Percentiles rank a stretch among this genome's conserved stretches.
Conservation (phyloP, 2,888 invertebrate genomes). For the Scelioninae gen. 2 region DNA sequence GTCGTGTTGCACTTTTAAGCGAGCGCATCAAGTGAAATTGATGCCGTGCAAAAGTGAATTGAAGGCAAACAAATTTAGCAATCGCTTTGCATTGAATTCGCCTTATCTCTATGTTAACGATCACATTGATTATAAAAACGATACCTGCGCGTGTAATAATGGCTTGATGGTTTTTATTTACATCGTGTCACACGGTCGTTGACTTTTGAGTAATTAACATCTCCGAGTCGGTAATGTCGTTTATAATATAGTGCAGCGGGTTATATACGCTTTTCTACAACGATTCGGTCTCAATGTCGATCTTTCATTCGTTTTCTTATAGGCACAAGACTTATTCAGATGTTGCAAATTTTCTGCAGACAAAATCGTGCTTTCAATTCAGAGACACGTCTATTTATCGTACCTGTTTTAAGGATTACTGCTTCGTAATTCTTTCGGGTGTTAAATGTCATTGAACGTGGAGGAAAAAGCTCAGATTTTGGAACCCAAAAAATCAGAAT, state of each 20-base stretch:
- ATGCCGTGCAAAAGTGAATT: slow-evolving; percentile 23
- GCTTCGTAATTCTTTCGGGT: no score
- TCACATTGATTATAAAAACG: slow-evolving; percentile 50
- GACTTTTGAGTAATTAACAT: slow-evolving; percentile 17
- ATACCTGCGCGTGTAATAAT: slow-evolving; percentile 9
- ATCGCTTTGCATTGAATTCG: slow-evolving; percentile 42
- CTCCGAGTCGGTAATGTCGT: background rate
- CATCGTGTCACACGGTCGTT: slow-evolving; percentile 20
- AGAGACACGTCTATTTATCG: no score
- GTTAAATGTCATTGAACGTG: no score
- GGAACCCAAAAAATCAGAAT: no score
- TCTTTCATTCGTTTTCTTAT: slow-evolving; percentile 8
- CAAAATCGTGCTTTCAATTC: no score
- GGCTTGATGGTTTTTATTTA: slow-evolving; percentile 41
- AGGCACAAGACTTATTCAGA: slow-evolving; percentile 18
- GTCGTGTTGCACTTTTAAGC: slow-evolving; percentile 22
- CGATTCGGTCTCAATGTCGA: background rate
- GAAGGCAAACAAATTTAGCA: slow-evolving; percentile 12
- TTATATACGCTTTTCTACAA: slow-evolving; percentile 3
- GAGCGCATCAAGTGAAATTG: slow-evolving; percentile 18
- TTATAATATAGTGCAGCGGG: background rate
- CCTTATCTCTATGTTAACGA: slow-evolving; percentile 32
- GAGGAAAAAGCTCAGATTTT: no score
- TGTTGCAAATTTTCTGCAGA: background rate
- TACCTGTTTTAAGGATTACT: no score